Percentiles rank a stretch among this genome's conserved stretches.
Evolutionary conservation across 2,113 vertebrate genomes (phyloP).

Genomic region (Amphiprion percula): DNA sequence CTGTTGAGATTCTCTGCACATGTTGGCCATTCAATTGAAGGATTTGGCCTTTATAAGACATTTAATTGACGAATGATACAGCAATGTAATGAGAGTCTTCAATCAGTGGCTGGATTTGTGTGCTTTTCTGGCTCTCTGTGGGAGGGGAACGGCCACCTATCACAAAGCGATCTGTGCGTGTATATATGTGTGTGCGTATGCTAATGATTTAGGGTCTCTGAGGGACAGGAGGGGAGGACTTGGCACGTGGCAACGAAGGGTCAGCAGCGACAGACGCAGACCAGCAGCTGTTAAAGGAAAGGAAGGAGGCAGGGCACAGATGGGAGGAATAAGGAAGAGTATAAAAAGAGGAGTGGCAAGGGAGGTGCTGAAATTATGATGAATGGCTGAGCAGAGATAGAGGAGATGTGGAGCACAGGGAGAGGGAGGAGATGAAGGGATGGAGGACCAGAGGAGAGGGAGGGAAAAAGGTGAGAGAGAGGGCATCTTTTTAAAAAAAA

Average conservation of each 20-base stretch:
- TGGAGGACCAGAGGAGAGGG: neutral
- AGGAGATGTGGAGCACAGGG: constrained; percentile 3
- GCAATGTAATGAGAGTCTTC: constrained; percentile 45
- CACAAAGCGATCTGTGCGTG: constrained; percentile 9
- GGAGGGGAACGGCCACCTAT: constrained; percentile 42
- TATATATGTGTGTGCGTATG: constrained; percentile 8
- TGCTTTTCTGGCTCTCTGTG: constrained; percentile 36
- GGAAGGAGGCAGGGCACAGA: constrained; percentile 14
- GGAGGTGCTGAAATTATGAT: constrained; percentile 52
- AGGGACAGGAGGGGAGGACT: constrained; percentile 62
- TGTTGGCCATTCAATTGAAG: constrained; percentile 45
- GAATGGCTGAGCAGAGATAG: constrained; percentile 55
- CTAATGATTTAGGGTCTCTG: constrained; percentile 72
- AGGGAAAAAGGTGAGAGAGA: neutral
- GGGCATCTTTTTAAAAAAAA: neutral
- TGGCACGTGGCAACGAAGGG: constrained; percentile 68
- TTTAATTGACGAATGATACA: constrained; percentile 68
- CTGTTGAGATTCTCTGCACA: constrained; percentile 35
- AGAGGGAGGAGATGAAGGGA: constrained; percentile 10
- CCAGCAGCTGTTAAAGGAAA: constrained; percentile 68
- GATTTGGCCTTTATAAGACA: constrained; percentile 60
- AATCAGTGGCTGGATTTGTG: constrained; percentile 42
- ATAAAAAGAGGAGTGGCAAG: constrained; percentile 32
- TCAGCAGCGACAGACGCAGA: constrained; percentile 65
- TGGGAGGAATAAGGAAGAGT: constrained; percentile 5